Evolutionary conservation across 2,113 vertebrate genomes (phyloP).

Genomic region (Archilochus colubris): DNA sequence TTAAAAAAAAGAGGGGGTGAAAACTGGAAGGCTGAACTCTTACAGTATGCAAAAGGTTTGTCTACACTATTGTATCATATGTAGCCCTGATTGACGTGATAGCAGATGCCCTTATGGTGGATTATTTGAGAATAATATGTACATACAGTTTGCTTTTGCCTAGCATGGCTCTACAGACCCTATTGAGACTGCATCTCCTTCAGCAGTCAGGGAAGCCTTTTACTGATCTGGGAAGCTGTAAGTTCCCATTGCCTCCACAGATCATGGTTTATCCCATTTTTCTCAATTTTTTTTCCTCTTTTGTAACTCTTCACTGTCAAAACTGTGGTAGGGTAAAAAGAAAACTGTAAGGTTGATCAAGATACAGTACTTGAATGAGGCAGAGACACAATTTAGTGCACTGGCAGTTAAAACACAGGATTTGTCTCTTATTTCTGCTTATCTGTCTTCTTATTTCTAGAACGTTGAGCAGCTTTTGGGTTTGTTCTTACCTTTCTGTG

Average conservation of each 20-base stretch:
- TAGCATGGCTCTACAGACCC: background rate
- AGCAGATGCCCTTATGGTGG: background rate
- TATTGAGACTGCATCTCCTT: background rate
- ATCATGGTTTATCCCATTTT: background rate
- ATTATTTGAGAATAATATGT: background rate
- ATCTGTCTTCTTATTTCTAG: too few relatives aligned
- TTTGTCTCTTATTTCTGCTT: background rate
- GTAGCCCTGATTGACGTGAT: background rate
- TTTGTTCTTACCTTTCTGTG: background rate
- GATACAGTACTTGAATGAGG: fast-evolving
- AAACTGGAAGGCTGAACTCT: background rate
- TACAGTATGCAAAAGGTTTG: background rate
- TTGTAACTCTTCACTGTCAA: background rate
- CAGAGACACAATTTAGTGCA: background rate
- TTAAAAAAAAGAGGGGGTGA: background rate
- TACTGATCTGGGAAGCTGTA: background rate
- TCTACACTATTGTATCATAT: background rate
- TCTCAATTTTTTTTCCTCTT: background rate
- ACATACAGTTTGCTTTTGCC: background rate
- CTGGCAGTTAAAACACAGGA: background rate
- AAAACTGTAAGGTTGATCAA: background rate
- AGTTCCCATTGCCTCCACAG: background rate
- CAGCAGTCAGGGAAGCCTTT: background rate
- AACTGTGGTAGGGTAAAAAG: background rate
- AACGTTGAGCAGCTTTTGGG: background rate